Percentiles rank a stretch among this genome's conserved stretches.
Evolutionary conservation across 2,113 vertebrate genomes (phyloP).

Genomic region (Perca flavescens): DNA sequence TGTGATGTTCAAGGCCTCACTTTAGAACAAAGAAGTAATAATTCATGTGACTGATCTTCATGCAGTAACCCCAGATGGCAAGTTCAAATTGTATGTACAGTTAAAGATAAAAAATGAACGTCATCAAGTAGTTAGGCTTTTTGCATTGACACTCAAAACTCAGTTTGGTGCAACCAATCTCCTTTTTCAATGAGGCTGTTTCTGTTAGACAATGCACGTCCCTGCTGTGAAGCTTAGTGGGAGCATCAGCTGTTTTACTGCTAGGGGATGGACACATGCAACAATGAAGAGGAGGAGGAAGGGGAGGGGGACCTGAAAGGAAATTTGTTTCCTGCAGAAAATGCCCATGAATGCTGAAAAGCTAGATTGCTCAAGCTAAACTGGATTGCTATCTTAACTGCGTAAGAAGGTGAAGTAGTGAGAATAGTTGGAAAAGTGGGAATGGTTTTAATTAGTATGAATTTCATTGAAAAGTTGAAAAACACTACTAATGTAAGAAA

Average conservation of each 20-base stretch:
- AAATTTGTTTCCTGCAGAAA: too few relatives aligned
- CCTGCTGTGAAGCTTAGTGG: not conserved
- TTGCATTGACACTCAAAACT: not conserved
- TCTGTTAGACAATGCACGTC: constrained; percentile 1
- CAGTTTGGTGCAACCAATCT: not conserved
- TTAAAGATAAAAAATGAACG: not conserved
- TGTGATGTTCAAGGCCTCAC: not conserved
- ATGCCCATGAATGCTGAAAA: too few relatives aligned
- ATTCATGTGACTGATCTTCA: not conserved
- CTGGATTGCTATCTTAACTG: too few relatives aligned
- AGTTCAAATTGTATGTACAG: not conserved
- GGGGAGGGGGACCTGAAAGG: not conserved
- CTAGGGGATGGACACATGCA: not conserved
- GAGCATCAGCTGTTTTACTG: constrained; percentile 18
- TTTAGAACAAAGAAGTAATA: not conserved
- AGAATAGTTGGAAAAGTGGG: too few relatives aligned
- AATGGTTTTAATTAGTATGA: too few relatives aligned
- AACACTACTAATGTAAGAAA: too few relatives aligned
- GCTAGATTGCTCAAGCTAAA: too few relatives aligned
- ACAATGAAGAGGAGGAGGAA: not conserved
- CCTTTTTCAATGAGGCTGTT: not conserved
- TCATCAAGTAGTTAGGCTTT: not conserved
- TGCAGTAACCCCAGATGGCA: not conserved
- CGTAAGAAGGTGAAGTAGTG: too few relatives aligned
- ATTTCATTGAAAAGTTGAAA: too few relatives aligned